Evolutionary conservation across 2,888 invertebrate species (phyloP), one percentile per base, ranked within the genome.

Genomic region (Ligdia adustata): DNA sequence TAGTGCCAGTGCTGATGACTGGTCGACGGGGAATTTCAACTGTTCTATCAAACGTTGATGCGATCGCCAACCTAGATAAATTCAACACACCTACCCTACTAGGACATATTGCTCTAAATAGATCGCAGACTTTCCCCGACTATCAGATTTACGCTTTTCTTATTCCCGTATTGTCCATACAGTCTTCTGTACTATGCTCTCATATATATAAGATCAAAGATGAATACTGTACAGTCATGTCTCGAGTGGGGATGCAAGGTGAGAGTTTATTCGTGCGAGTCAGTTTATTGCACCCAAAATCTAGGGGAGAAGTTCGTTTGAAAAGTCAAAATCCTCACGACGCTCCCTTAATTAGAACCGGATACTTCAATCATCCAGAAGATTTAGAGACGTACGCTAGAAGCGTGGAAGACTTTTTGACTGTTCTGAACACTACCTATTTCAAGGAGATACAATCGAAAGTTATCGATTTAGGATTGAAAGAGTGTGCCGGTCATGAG

Each of bases 61-160:
- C 43, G 4, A 0, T 66, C 1, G 15, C 45, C 2, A 58, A 64
- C 39, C 5, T 58, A 1, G 48, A 60, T 22, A 62, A 59, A 18
- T 70, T 73, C 44, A 72, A 74, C 1, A 13, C 51, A 0, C 63
- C 75, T 1, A 49, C 55, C 4, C 51, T 78, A 7, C 15, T 76
- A 12, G 80, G 79, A 1, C 64, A 66, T 14, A 64, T 60, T 0
- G 50, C 73, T 18, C 27, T 75, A 2, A 60, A 76, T 9, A 65
- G 61, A 38, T 48, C 50, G 3, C 68, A 76, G 44, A 52, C 43
- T 0, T 64, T 56, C 33, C 79, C 79, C 9, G 76, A 78, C 29
- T 79, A 78, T 34, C 79, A 79, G 61, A 43, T 64, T 1, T 56
- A 64, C 1, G 37, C 60, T 0, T 52, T 69, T 13, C 64, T 69